Evolutionary conservation across 1,140 invertebrate species (phyloP).

Genomic region (Caenorhabditis inopinata): DNA sequence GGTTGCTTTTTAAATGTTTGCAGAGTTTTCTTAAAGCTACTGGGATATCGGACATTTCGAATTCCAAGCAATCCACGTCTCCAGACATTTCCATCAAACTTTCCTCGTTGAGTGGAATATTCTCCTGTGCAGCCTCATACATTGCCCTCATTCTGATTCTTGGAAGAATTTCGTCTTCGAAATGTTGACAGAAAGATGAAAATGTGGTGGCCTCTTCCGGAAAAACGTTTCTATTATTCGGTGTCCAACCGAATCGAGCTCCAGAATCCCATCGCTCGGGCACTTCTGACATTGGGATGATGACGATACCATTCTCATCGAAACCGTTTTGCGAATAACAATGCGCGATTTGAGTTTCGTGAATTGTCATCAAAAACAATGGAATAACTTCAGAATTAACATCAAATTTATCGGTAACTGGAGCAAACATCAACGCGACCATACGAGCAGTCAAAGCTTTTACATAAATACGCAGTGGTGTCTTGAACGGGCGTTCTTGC

Average conservation of each 20-base stretch:
- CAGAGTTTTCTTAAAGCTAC: background rate
- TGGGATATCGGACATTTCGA: background rate
- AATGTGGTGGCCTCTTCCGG: conserved; percentile 8
- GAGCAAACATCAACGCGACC: background rate
- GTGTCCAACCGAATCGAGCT: conserved; percentile 1
- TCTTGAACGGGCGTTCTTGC: background rate
- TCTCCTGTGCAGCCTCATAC: background rate
- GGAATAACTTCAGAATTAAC: background rate
- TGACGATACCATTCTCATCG: background rate
- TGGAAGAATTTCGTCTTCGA: background rate
- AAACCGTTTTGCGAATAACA: background rate
- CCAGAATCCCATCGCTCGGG: background rate
- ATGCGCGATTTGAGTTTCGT: conserved; percentile 15
- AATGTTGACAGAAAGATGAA: background rate
- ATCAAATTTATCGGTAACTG: background rate
- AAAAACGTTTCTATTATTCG: background rate
- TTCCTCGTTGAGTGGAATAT: background rate
- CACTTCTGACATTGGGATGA: background rate
- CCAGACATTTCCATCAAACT: background rate
- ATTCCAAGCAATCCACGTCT: background rate
- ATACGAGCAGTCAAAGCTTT: background rate
- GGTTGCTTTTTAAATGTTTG: background rate
- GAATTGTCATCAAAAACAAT: background rate
- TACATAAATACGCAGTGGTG: background rate
- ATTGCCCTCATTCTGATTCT: background rate